Percentiles rank a stretch among this genome's conserved stretches.
phyloP scores from a whole-genome alignment of 2,888 invertebrate genomes.

The Idaea biselata region DNA sequence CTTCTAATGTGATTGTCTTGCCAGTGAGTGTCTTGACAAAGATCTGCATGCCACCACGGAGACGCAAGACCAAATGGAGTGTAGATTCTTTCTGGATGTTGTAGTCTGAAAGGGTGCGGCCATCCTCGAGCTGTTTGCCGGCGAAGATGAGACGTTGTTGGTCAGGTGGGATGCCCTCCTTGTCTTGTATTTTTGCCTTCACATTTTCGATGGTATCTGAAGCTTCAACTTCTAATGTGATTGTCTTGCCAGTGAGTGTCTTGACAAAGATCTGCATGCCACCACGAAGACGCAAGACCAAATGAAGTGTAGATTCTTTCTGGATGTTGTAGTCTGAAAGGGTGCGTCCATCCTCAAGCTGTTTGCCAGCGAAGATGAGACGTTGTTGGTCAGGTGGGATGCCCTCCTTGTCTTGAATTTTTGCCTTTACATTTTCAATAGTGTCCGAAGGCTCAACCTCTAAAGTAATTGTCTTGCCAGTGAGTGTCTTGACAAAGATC shows the following conservation, averaged over 20 bases:
- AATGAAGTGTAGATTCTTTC: constrained; percentile 61
- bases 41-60: constrained; percentile 62
- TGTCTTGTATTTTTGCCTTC: constrained; percentile 62
- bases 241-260: constrained; percentile 57
- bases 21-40: constrained; percentile 60
- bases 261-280: constrained; percentile 66
- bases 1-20: constrained; percentile 57
- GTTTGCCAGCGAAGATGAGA: constrained; percentile 64
- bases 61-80: constrained; percentile 52
- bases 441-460: constrained; percentile 64
- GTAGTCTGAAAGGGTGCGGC: constrained; percentile 57
- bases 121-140: constrained; percentile 59
- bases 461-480: constrained; percentile 63
- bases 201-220: constrained; percentile 62
- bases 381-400: constrained; percentile 67
- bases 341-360: constrained; percentile 63
- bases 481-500: constrained; percentile 63
- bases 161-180: constrained; percentile 61
- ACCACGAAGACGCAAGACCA: constrained; percentile 59
- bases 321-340: constrained; percentile 66
- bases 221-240: constrained; percentile 56
- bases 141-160: constrained; percentile 60
- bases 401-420: constrained; percentile 66
- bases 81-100: constrained; percentile 63
- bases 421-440: constrained; percentile 65